Conservation (phyloP, 2,113 vertebrate genomes). For the Bettongia penicillata region DNA sequence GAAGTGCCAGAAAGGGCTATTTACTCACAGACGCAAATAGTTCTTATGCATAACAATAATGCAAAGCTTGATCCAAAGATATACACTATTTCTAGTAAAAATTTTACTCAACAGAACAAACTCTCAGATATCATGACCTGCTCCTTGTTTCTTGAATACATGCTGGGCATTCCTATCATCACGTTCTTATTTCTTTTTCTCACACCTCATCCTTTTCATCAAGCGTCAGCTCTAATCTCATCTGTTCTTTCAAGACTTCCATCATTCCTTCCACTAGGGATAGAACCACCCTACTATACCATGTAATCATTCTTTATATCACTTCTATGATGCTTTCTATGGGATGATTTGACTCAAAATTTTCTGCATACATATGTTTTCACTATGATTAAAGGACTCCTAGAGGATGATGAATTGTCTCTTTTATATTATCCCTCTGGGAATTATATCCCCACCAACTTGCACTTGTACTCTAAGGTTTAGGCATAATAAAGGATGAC, state of each 20-base stretch:
- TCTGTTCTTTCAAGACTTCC: background rate
- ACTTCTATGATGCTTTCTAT: background rate
- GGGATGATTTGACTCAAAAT: background rate
- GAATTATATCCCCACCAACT: background rate
- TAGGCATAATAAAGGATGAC: background rate
- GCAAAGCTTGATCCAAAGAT: constrained; percentile 17
- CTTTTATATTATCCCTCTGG: background rate
- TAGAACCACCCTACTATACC: background rate
- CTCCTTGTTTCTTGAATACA: background rate
- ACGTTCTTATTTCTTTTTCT: background rate
- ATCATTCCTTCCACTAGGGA: background rate
- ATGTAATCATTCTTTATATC: background rate
- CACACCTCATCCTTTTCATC: background rate
- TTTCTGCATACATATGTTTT: background rate
- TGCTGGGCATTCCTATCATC: constrained; percentile 1
- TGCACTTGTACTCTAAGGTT: background rate
- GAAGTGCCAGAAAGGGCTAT: constrained; percentile 29
- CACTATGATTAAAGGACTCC: background rate
- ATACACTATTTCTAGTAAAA: constrained; percentile 4
- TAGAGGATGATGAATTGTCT: background rate
- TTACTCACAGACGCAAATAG: constrained; percentile 43
- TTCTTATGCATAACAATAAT: constrained; percentile 55
- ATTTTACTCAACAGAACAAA: constrained; percentile 4
- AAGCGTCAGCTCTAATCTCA: background rate
- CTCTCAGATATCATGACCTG: background rate